phyloP scores from a whole-genome alignment of 2,113 vertebrate species.

The Phalacrocorax pelagicus region DNA sequence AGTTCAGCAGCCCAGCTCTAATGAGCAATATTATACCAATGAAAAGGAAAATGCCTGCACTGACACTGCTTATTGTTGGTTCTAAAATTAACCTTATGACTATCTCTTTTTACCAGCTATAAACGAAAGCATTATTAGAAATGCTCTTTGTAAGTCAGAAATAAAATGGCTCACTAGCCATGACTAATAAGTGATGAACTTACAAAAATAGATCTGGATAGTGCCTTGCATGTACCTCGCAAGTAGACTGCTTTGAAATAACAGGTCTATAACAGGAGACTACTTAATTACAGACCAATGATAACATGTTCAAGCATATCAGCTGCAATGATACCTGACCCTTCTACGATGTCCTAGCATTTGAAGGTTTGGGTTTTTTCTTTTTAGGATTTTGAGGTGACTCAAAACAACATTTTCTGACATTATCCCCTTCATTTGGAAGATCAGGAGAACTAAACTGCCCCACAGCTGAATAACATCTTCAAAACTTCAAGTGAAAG shows the following conservation, averaged over 20 bases:
- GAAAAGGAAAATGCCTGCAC: not conserved
- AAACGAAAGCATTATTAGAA: constrained; percentile 1
- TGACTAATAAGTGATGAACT: not conserved
- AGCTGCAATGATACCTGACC: not conserved
- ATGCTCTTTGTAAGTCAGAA: not conserved
- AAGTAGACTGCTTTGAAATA: not conserved
- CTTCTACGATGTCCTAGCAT: not conserved
- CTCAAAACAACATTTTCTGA: not conserved
- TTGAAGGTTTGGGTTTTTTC: not conserved
- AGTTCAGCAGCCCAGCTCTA: not conserved
- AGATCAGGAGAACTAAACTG: not conserved
- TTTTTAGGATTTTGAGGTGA: not conserved
- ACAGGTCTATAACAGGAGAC: not conserved
- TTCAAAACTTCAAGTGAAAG: not conserved
- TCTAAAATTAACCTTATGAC: not conserved
- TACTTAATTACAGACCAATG: not conserved
- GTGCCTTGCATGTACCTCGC: not conserved
- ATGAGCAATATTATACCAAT: not conserved
- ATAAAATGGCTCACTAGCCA: not conserved
- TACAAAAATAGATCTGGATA: not conserved
- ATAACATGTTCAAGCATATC: not conserved
- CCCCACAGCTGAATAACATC: not conserved
- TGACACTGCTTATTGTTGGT: not conserved
- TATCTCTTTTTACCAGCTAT: not conserved
- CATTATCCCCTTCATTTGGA: not conserved